Evolutionary conservation across 2,888 invertebrate species (phyloP), one percentile per base, ranked within the genome.

Genomic region (Pemphredon lugubris): DNA sequence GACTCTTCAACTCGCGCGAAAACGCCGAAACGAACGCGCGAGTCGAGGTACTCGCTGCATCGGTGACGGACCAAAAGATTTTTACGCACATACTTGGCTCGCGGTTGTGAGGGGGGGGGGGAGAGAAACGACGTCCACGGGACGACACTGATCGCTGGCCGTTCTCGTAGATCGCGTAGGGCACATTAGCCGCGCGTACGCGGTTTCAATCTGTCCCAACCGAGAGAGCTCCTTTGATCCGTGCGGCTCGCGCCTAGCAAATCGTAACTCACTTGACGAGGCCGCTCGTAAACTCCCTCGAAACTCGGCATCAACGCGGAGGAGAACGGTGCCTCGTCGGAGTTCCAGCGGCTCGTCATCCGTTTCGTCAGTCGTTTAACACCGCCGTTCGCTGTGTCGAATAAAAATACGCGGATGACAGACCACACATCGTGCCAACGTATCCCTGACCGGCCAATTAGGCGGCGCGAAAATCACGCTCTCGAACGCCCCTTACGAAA

Each of bases 321-420:
- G 42, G 14, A 47, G 48, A 23, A 34, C 21, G 45, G 9, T 30
- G 42, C 26, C 23, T 20, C 18, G 9, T 11, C 23, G 44, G 14
- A 2, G 37, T 39, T 14, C 40, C 50, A 53, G 69, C 63, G 72
- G 65, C 77, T 80, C 80, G 83, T 87, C 84, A 82, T 86, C 79
- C 83, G 83, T 85, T 86, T 86, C 84, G 87, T 87, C 87, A 84
- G 85, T 87, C 88, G 84, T 87, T 87, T 87, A 87, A 86, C 86
- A 84, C 87, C 78, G 81, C 81, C 86, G 86, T 84, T 83, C 84
- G 82, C 81, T 81, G 83, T 80, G 84, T 81, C 84, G 84, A 86
- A 87, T 87, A 87, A 88, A 86, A 88, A 87, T 87, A 87, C 82
- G 72, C 74, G 79, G 71, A 75, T 76, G 82, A 81, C 78, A 80